These are phyloP conservation scores for Aquatica leii DNA, from an alignment of 2,888 invertebrate genomes.

Conservation along the genomic window DNA sequence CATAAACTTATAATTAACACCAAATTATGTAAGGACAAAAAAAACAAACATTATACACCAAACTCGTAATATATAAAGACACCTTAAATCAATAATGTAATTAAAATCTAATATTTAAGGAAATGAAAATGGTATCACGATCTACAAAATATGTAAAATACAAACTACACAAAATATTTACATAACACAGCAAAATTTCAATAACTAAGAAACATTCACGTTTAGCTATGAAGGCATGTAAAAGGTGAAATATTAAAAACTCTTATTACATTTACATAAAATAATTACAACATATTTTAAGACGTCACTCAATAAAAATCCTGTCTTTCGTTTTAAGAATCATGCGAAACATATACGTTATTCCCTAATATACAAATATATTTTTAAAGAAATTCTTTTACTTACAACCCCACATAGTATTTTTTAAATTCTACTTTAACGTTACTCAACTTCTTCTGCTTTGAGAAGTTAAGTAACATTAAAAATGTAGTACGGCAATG, in stretches of 20 bases:
- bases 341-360: neutral
- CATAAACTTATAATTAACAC: constrained; percentile 4
- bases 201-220: constrained; percentile 21
- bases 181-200: constrained; percentile 32
- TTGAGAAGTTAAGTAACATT: constrained; percentile 7
- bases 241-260: constrained; percentile 22
- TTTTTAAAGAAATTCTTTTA: neutral
- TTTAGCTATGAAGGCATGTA: constrained; percentile 14
- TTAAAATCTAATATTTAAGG: constrained; percentile 15
- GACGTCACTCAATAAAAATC: neutral
- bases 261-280: neutral
- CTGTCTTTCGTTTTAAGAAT: neutral
- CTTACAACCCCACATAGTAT: neutral
- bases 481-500: constrained; percentile 4
- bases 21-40: neutral
- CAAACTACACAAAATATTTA: constrained; percentile 27
- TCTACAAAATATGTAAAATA: constrained; percentile 23
- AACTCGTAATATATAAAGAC: neutral
- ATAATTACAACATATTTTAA: constrained; percentile 1
- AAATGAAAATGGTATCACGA: constrained; percentile 11
- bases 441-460: too few species aligned
- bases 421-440: neutral
- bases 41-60: constrained; percentile 2
- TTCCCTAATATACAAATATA: neutral
- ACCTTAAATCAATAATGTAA: constrained; percentile 8